Percentiles rank a stretch among this genome's conserved stretches.
phyloP scores from a whole-genome alignment of 2,797 vertebrate genomes.

The Eptatretus atami region DNA sequence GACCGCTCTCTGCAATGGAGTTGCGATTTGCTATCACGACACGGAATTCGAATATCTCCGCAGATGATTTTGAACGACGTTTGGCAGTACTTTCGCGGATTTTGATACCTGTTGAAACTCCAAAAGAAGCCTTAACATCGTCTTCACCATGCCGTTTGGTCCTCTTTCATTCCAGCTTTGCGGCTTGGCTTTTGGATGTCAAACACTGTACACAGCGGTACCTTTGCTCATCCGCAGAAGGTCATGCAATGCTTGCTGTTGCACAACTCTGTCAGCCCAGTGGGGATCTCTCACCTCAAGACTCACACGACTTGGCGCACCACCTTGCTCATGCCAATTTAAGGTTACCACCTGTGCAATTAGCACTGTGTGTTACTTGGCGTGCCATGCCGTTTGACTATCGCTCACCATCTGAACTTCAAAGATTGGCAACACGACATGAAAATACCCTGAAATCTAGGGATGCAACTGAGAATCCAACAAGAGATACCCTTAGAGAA shows the following conservation, averaged over 20 bases:
- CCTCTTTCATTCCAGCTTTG: constrained; percentile 91
- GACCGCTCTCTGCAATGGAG: constrained; percentile 50
- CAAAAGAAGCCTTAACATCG: constrained; percentile 16
- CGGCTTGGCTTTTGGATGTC: constrained; percentile 88
- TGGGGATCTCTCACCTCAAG: constrained; percentile 45
- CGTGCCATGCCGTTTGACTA: constrained; percentile 78
- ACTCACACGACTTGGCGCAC: constrained; percentile 76
- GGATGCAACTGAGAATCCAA: no score
- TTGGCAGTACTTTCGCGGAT: constrained; percentile 84
- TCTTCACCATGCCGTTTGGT: constrained; percentile 13
- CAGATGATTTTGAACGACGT: constrained; percentile 94
- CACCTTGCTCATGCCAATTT: constrained; percentile 75
- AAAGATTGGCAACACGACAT: background rate
- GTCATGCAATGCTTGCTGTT: constrained; percentile 59
- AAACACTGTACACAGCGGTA: constrained; percentile 98
- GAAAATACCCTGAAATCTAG: background rate
- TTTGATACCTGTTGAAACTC: constrained; percentile 45
- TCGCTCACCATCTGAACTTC: constrained; percentile 56
- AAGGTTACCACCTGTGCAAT: constrained; percentile 48
- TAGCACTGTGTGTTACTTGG: constrained; percentile 98
- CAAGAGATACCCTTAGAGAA: constrained; percentile 11
- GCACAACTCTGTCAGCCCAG: constrained; percentile 86
- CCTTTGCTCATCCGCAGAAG: constrained; percentile 73
- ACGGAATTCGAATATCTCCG: constrained; percentile 52
- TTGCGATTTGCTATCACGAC: constrained; percentile 86